Base-by-base conservation (phyloP, 2,888 invertebrate genomes). In the Ophion ellenae region DNA sequence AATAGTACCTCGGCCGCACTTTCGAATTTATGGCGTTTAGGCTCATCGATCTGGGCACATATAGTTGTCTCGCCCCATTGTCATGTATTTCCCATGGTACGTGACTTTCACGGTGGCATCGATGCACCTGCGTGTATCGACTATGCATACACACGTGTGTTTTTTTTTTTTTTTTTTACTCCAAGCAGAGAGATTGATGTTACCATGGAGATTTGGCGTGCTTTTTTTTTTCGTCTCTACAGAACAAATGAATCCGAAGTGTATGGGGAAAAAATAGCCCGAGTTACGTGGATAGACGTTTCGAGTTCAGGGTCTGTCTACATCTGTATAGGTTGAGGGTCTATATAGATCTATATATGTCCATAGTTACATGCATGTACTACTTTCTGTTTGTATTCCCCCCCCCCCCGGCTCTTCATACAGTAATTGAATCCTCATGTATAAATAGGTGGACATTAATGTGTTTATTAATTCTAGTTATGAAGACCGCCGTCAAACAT, bases 21-120 rank as follows among this genome's bases (percentile, higher is more conserved):
- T 86, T 83, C 70, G 78, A 86, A 86, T 86, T 86, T 83, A 86
- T 86, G 69, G 86, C 82, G 69, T 74, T 83, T 86, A 81, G 80
- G 83, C 86, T 73, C 81, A 86, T 83, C 83, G 86, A 86, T 78
- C 86, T 53, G 53, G 5, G 53, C 77, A 47, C 59, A 64, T 81
- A 47, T 66, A 73, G 76, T 32, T 76, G 40, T 69, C 80, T 84
- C 80, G 67, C 64, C 63, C 78, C 66, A 75, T 82, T 77, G 74
- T 81, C 84, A 67, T 73, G 77, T 69, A 69, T 84, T 81, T 61
- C 63, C 64, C 67, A 74, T 81, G 40, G 74, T 73, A 76, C 81
- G 78, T 84, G 77, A 57, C 71, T 81, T 69, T 67, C 77, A 67
- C 53, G 28, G 20, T 59, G 81, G 63, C 45, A 32, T 76, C 61